Evolutionary conservation across 1,140 invertebrate species (phyloP).

Genomic region (Apis cerana): DNA sequence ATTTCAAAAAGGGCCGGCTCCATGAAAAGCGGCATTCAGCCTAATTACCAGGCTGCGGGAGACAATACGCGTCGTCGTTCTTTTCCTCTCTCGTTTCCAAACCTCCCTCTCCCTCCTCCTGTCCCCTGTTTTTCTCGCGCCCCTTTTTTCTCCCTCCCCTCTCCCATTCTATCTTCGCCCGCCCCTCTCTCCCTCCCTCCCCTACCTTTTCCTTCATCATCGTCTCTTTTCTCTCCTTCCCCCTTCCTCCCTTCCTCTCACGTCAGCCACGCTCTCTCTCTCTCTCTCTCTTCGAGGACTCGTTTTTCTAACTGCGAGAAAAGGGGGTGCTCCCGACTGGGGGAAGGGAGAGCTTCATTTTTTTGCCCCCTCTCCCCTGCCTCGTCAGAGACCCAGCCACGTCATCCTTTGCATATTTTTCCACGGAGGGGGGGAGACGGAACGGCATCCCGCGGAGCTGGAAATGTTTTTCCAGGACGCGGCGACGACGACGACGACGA

Average conservation of each 20-base stretch:
- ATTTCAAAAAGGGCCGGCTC: constrained; percentile 62
- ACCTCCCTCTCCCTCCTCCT: not conserved
- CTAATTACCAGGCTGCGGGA: constrained; percentile 60
- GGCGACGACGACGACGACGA: not conserved
- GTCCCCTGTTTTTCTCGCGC: not conserved
- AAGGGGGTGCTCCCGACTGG: not conserved
- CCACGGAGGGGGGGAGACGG: not conserved
- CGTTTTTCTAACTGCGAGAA: constrained; percentile 11
- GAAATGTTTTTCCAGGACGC: constrained; percentile 32
- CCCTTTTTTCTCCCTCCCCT: not conserved
- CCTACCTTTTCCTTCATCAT: constrained; percentile 24
- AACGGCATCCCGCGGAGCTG: constrained; percentile 26
- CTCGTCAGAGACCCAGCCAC: not conserved
- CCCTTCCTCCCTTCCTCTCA: not conserved
- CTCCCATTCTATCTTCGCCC: not conserved
- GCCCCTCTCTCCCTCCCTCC: not conserved
- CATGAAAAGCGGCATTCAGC: constrained; percentile 65
- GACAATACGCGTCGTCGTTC: constrained; percentile 56
- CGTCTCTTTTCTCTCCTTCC: no score
- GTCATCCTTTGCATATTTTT: constrained; percentile 32
- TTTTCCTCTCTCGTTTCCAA: constrained; percentile 18
- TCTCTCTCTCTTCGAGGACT: constrained; percentile 24
- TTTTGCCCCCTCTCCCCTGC: not conserved
- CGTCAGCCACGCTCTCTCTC: not conserved
- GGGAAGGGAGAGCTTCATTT: constrained; percentile 32